These are phyloP conservation scores for Planiliza haematocheilus DNA, from an alignment of 2,113 vertebrate species.

Conservation along the genomic window DNA sequence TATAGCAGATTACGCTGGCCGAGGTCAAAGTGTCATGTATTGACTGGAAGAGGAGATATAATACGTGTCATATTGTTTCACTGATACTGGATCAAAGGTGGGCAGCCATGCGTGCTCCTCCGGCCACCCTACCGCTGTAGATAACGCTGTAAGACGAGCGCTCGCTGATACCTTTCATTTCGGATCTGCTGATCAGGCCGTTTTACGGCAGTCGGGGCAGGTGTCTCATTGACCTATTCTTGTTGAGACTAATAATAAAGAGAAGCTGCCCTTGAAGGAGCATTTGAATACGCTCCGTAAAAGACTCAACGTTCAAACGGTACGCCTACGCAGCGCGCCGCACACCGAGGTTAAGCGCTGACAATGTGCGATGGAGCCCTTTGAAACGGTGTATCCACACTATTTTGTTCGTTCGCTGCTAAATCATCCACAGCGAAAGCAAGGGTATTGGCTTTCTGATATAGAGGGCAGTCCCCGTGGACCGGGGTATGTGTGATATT, in stretches of 20 bases:
- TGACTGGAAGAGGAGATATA: background rate
- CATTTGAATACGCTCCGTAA: constrained; percentile 5
- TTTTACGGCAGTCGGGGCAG: background rate
- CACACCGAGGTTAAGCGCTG: constrained; percentile 1
- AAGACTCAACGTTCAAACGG: background rate
- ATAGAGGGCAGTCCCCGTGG: background rate
- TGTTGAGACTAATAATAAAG: constrained; percentile 20
- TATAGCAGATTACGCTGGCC: background rate
- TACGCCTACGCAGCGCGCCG: background rate
- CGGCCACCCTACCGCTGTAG: background rate
- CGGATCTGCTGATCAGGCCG: constrained; percentile 12
- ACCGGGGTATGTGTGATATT: background rate
- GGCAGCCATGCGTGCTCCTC: background rate
- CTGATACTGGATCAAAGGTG: background rate
- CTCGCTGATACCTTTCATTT: constrained; percentile 25
- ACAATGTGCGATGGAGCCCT: constrained; percentile 1
- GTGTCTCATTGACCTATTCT: background rate
- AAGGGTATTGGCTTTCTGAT: background rate
- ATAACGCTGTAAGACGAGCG: constrained; percentile 18
- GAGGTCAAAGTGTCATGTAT: constrained; percentile 1
- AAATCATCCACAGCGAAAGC: background rate
- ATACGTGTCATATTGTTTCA: background rate
- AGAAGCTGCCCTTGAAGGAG: background rate
- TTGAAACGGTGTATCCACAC: background rate
- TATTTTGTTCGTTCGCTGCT: background rate